phyloP scores from a whole-genome alignment of 30 jellyfish, hydroid and myxozoan genomes.

The Aurelia aurita region DNA sequence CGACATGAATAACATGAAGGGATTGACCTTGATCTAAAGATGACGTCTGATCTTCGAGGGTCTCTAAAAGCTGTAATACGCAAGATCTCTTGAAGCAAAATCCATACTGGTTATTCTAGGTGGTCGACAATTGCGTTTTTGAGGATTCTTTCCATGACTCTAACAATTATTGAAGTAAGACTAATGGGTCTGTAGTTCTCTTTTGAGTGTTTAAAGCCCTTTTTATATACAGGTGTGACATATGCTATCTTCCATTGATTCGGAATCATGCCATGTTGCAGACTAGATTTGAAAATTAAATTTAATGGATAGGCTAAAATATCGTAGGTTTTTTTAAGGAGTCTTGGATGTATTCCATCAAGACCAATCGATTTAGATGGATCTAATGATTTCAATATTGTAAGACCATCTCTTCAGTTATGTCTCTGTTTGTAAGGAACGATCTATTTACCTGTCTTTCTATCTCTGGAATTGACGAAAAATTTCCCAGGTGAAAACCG shows the following conservation, averaged over 20 bases:
- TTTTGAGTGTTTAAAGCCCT: too few relatives aligned
- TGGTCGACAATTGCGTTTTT: neutral
- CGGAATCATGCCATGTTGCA: constrained; percentile 37
- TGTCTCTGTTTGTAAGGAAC: too few relatives aligned
- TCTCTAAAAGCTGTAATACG: constrained; percentile 10
- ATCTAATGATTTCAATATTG: too few relatives aligned
- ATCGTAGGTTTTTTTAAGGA: neutral
- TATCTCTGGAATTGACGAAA: neutral
- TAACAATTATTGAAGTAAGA: neutral
- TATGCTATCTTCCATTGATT: constrained; percentile 33
- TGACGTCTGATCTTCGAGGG: neutral
- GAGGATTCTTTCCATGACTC: neutral
- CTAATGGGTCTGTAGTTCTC: constrained; percentile 5
- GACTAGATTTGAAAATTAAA: neutral
- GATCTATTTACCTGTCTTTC: neutral
- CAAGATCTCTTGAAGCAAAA: neutral
- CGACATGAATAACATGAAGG: neutral
- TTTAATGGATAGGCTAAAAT: neutral
- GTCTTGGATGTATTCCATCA: too few relatives aligned
- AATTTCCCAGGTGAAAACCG: neutral
- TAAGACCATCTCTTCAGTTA: too few relatives aligned
- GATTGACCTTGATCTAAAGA: neutral
- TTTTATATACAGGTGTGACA: constrained; percentile 14
- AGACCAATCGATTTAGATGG: too few relatives aligned
- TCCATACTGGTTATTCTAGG: constrained; percentile 4